Conservation (phyloP, 2,797 vertebrate species). For the Enteromius fasciolatus region DNA sequence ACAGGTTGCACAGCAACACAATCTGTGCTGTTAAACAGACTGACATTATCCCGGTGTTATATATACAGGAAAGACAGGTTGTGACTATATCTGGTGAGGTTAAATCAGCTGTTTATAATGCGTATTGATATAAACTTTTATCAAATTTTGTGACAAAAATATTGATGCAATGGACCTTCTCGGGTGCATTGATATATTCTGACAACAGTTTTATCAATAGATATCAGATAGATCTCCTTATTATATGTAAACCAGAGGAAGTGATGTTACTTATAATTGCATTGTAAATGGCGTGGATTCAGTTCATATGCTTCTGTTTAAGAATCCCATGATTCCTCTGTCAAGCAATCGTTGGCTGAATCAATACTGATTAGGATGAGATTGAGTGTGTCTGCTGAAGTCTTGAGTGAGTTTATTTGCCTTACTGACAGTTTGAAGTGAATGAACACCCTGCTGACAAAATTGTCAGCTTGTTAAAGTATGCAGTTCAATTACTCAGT, state of each 20-base stretch:
- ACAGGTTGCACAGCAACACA: not conserved
- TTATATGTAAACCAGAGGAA: not conserved
- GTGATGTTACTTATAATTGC: not conserved
- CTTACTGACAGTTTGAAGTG: not conserved
- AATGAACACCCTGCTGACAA: not conserved
- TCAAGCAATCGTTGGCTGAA: not conserved
- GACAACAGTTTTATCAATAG: not conserved
- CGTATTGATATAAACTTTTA: not conserved
- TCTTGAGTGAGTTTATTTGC: conserved; percentile 13
- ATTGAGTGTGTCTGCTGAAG: conserved; percentile 2
- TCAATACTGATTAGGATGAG: conserved; percentile 11
- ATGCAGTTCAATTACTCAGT: not conserved
- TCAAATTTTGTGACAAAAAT: not conserved
- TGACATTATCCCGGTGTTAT: not conserved
- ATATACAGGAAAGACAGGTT: not conserved
- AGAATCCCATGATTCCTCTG: conserved; percentile 15
- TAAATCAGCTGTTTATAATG: not conserved
- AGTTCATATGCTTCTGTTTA: not conserved
- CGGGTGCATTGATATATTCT: not conserved
- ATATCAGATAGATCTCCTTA: not conserved
- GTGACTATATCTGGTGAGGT: not conserved
- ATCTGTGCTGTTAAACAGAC: not conserved
- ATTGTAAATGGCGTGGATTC: not conserved
- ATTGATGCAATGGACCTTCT: not conserved
- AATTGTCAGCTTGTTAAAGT: not conserved